Base-by-base conservation (phyloP, 2,888 invertebrate species). In the Tinea semifulvella region DNA sequence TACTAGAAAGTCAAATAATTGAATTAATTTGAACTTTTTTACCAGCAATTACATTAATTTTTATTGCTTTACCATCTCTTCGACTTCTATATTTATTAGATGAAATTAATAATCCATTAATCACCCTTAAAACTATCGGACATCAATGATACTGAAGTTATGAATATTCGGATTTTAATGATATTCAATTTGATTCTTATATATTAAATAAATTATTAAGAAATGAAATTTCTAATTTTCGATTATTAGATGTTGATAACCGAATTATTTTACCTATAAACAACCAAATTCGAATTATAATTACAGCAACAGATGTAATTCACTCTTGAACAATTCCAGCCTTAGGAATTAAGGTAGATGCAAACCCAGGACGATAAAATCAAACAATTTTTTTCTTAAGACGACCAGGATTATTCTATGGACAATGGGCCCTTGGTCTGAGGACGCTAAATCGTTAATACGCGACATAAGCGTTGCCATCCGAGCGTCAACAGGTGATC, bases 111-210 rank as follows among this genome's bases (percentile, higher is more conserved):
- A 77, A 77, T 38, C 84, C 84, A 1, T 56, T 74, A 51, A 66
- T 86, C 57, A 82, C 85, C 0, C 56, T 88, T 65, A 87, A 88
- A 87, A 66, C 81, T 19, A 84, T 86, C 66, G 86, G 86, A 0
- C 85, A 86, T 60, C 86, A 86, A 82, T 87, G 86, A 82, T 86
- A 85, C 49, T 86, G 85, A 85, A 82, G 79, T 1, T 88, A 88
- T 74, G 86, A 87, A 84, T 87, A n/a, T 54, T 82, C 84, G 43
- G 85, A 87, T 60, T 87, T 86, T 60, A 56, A 69, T 56, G 68
- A 77, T 60, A 67, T 84, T 60, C 80, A 82, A 77, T 86, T 86
- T 76, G 84, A 87, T 51, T 86, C 84, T 5, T 87, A 84, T 63
- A 86, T 87, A 84, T 76, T 81, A 10, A 76, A 82, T 45, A 63